Conservation (phyloP, 2,888 invertebrate genomes). For the Nebria brevicollis region DNA sequence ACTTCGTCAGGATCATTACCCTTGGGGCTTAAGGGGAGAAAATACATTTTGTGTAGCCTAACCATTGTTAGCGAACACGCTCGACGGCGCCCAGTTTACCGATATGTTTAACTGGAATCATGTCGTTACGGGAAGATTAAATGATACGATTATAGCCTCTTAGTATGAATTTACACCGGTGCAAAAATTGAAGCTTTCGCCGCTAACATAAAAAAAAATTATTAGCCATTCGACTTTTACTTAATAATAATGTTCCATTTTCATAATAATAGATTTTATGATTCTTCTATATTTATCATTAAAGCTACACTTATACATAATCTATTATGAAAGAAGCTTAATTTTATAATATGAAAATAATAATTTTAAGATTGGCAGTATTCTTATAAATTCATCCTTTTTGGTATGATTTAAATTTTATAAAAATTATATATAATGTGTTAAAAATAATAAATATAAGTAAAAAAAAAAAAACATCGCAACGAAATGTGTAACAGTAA, state of each 20-base stretch:
- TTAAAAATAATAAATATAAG: no score
- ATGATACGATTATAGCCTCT: slow-evolving; percentile 32
- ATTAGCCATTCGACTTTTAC: neutral
- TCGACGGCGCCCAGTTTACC: slow-evolving; percentile 14
- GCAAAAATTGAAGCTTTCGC: neutral
- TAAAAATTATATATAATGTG: no score
- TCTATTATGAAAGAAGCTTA: no score
- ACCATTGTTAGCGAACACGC: slow-evolving; percentile 18
- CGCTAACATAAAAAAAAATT: neutral
- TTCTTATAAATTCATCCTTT: no score
- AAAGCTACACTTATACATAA: no score
- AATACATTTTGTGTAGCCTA: neutral
- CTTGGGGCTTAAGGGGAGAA: slow-evolving; percentile 1
- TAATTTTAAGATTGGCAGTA: no score
- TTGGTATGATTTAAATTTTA: no score
- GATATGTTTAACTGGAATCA: slow-evolving; percentile 39
- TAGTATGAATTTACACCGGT: slow-evolving; percentile 24
- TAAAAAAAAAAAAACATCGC: no score
- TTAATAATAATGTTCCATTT: no score
- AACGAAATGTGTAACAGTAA: neutral
- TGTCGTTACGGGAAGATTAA: slow-evolving; percentile 31
- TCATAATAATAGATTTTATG: no score
- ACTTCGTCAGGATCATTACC: slow-evolving; percentile 29
- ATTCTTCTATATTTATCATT: no score
- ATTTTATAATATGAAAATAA: no score